Evolutionary conservation across 2,888 invertebrate genomes (phyloP).

Genomic region (Ctenicera cuprea): DNA sequence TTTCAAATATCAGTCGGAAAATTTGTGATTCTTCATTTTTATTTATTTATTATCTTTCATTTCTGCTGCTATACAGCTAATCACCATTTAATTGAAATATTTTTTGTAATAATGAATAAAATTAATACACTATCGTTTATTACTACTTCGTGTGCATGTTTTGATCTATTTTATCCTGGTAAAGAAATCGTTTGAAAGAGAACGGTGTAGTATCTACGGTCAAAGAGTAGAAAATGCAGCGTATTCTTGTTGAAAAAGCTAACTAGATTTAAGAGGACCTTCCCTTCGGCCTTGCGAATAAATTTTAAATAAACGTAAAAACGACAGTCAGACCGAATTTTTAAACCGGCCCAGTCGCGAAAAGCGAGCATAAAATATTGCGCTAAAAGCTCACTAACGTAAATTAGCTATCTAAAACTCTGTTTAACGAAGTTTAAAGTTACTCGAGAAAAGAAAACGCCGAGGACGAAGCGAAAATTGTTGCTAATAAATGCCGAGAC

Average conservation of each 20-base stretch:
- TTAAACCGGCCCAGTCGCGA: constrained; percentile 2
- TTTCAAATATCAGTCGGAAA: too few species aligned
- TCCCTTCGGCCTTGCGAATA: constrained; percentile 22
- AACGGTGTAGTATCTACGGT: constrained; percentile 10
- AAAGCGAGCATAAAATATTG: constrained; percentile 37
- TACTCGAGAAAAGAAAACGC: constrained; percentile 25
- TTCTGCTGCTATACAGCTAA: too few species aligned
- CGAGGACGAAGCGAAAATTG: constrained; percentile 20
- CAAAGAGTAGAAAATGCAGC: constrained; percentile 15
- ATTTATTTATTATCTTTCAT: too few species aligned
- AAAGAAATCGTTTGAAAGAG: background rate
- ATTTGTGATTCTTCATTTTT: too few species aligned
- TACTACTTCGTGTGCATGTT: too few species aligned
- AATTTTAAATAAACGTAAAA: constrained; percentile 35
- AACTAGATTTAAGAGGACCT: constrained; percentile 22
- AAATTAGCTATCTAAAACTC: constrained; percentile 36
- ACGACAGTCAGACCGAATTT: constrained; percentile 27
- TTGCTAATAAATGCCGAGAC: constrained; percentile 31
- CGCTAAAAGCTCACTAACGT: constrained; percentile 38
- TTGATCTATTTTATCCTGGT: too few species aligned
- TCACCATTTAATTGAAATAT: too few species aligned
- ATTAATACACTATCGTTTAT: too few species aligned
- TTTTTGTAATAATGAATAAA: too few species aligned
- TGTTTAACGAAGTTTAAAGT: constrained; percentile 38
- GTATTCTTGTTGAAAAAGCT: constrained; percentile 12